These are phyloP conservation scores for Anthopleura sola DNA, from an alignment of 64 coral and sea anemone species.

Conservation along the genomic window DNA sequence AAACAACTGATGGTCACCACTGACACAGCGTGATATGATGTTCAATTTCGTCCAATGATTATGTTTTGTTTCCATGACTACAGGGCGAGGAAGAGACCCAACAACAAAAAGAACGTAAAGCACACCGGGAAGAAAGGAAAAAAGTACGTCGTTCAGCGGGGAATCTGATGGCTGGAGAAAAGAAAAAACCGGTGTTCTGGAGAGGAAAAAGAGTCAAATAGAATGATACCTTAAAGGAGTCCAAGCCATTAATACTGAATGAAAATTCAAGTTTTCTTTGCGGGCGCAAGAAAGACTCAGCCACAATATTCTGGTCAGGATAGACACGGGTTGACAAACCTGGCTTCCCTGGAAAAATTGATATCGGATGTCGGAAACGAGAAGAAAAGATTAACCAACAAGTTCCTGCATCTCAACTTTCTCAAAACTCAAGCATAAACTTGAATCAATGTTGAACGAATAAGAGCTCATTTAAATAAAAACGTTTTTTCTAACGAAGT, in stretches of 20 bases:
- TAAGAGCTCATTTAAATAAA: not conserved
- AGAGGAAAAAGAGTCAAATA: constrained; percentile 78
- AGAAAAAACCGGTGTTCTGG: constrained; percentile 79
- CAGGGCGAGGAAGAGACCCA: constrained; percentile 37
- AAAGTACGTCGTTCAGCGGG: constrained; percentile 74
- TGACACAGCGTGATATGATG: too few species aligned
- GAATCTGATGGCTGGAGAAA: constrained; percentile 65
- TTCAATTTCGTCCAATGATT: too few species aligned
- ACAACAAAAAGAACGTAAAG: constrained; percentile 48
- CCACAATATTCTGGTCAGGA: too few species aligned
- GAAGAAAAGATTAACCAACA: too few species aligned
- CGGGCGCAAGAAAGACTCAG: not conserved
- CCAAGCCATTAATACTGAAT: not conserved
- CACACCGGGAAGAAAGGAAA: constrained; percentile 78
- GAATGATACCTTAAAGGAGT: not conserved
- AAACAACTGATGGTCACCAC: too few species aligned
- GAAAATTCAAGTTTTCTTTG: not conserved
- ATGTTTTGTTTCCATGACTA: not conserved
- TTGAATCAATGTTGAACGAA: not conserved
- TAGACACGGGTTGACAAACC: too few species aligned
- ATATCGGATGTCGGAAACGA: not conserved
- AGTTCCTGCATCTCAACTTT: too few species aligned
- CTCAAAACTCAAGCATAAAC: not conserved
- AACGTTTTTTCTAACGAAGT: not conserved
- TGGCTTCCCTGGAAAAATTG: too few species aligned